phyloP scores from a whole-genome alignment of 2,888 invertebrate species.

The Cabera pusaria region DNA sequence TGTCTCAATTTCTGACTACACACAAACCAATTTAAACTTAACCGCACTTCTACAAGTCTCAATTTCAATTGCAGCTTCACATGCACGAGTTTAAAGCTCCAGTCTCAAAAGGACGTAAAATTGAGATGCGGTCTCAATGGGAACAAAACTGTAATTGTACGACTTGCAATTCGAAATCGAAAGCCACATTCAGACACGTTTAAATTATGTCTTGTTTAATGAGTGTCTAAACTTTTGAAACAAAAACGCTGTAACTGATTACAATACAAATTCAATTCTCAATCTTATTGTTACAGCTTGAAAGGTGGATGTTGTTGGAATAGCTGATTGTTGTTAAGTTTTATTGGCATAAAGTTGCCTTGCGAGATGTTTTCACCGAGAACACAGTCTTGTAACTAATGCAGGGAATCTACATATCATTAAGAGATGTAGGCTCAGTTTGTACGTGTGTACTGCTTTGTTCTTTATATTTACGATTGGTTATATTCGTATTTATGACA shows the following conservation, averaged over 20 bases:
- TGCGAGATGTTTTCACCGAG: slow-evolving; percentile 79
- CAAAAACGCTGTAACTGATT: slow-evolving; percentile 39
- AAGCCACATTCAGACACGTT: slow-evolving; percentile 44
- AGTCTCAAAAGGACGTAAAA: slow-evolving; percentile 50
- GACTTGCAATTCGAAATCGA: slow-evolving; percentile 47
- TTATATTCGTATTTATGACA: slow-evolving; percentile 73
- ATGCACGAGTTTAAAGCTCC: slow-evolving; percentile 53
- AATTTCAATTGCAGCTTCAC: slow-evolving; percentile 39
- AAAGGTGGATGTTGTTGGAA: too few species aligned
- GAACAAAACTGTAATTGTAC: slow-evolving; percentile 46
- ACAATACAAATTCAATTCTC: too few species aligned
- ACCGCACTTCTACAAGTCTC: slow-evolving; percentile 27
- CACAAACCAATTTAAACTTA: slow-evolving; percentile 45
- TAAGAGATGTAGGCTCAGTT: slow-evolving; percentile 77
- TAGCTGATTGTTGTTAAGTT: too few species aligned
- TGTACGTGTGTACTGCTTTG: slow-evolving; percentile 81
- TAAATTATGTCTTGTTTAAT: slow-evolving; percentile 83
- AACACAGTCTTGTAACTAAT: slow-evolving; percentile 83
- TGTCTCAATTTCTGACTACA: slow-evolving; percentile 71
- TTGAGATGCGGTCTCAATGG: slow-evolving; percentile 24
- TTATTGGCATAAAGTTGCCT: slow-evolving; percentile 36
- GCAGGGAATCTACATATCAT: slow-evolving; percentile 83
- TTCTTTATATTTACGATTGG: slow-evolving; percentile 75
- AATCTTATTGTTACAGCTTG: too few species aligned
- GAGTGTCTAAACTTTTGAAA: slow-evolving; percentile 57